phyloP scores from a whole-genome alignment of 2,888 invertebrate species.

The Tridacna gigas region DNA sequence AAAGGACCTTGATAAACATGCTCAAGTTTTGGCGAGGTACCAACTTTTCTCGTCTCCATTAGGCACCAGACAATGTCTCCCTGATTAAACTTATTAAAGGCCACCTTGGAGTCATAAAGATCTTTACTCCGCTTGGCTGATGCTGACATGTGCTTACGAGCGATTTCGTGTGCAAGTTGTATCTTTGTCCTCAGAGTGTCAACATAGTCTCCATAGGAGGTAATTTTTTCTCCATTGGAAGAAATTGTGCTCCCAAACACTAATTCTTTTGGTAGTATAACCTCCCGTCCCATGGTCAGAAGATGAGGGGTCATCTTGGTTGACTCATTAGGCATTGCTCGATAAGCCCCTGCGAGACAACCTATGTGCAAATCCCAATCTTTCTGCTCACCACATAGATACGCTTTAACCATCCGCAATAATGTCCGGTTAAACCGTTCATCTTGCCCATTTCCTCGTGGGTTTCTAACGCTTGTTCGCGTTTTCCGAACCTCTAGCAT shows the following conservation, averaged over 20 bases:
- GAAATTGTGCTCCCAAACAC: slow-evolving; percentile 20
- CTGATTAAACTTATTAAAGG: slow-evolving; percentile 23
- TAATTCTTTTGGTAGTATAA: slow-evolving; percentile 48
- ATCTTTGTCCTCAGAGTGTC: slow-evolving; percentile 23
- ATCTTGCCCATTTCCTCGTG: slow-evolving; percentile 49
- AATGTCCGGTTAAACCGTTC: slow-evolving; percentile 57
- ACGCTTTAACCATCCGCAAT: slow-evolving; percentile 54
- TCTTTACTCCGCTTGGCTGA: slow-evolving; percentile 27
- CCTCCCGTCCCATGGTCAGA: slow-evolving; percentile 57
- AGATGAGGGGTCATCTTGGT: slow-evolving; percentile 58
- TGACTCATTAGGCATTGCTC: slow-evolving; percentile 46
- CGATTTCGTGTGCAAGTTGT: slow-evolving; percentile 27
- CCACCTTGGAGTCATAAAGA: slow-evolving; percentile 39
- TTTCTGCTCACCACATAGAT: slow-evolving; percentile 35
- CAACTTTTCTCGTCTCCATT: slow-evolving; percentile 24
- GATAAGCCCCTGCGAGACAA: slow-evolving; percentile 55
- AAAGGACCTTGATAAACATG: slow-evolving; percentile 39
- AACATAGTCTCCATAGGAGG: slow-evolving; percentile 31
- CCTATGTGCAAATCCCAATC: slow-evolving; percentile 60
- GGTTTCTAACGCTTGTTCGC: slow-evolving; percentile 46
- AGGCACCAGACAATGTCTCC: slow-evolving; percentile 44
- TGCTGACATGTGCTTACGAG: slow-evolving; percentile 34
- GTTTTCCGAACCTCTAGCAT: slow-evolving; percentile 47
- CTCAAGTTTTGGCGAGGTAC: slow-evolving; percentile 37
- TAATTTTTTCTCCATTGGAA: neutral